A percentile compares a stretch with the other conserved stretches of the same genome.
Evolutionary conservation across 1,140 invertebrate species (phyloP).

Genomic region (Danaus plexippus): DNA sequence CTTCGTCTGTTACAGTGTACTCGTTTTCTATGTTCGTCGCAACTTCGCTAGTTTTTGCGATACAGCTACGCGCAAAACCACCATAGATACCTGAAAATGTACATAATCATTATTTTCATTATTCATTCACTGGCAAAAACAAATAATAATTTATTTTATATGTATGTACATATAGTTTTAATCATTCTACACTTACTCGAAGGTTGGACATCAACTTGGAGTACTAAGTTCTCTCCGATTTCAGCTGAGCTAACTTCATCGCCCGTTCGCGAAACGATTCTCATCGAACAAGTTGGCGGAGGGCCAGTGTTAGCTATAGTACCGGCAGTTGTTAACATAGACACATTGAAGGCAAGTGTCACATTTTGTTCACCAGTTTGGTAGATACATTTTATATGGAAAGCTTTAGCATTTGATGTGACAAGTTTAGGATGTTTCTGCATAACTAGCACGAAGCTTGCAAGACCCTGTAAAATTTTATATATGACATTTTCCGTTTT

Average conservation of each 20-base stretch:
- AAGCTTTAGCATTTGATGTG: conserved; percentile 95
- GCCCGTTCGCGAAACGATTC: conserved; percentile 89
- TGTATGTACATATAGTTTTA: background rate
- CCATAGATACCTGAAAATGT: conserved; percentile 86
- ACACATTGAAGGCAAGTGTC: conserved; percentile 93
- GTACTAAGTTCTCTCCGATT: conserved; percentile 91
- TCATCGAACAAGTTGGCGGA: conserved; percentile 93
- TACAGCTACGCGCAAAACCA: conserved; percentile 92
- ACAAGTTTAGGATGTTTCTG: conserved; percentile 96
- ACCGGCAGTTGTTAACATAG: conserved; percentile 94
- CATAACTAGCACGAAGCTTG: conserved; percentile 93
- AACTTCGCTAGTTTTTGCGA: conserved; percentile 93
- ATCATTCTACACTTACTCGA: conserved; percentile 78
- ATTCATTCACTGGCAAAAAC: no score
- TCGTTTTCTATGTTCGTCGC: conserved; percentile 85
- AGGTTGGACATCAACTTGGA: conserved; percentile 95
- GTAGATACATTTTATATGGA: conserved; percentile 95
- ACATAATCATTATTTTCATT: no score
- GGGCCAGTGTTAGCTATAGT: conserved; percentile 96
- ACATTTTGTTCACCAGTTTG: conserved; percentile 95
- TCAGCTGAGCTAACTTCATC: conserved; percentile 92
- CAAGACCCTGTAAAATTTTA: conserved; percentile 80
- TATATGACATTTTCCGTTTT: background rate
- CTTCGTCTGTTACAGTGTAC: conserved; percentile 93
- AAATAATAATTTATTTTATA: no score